Conservation (phyloP, 2,888 invertebrate genomes). For the Drosophila paracracens region DNA sequence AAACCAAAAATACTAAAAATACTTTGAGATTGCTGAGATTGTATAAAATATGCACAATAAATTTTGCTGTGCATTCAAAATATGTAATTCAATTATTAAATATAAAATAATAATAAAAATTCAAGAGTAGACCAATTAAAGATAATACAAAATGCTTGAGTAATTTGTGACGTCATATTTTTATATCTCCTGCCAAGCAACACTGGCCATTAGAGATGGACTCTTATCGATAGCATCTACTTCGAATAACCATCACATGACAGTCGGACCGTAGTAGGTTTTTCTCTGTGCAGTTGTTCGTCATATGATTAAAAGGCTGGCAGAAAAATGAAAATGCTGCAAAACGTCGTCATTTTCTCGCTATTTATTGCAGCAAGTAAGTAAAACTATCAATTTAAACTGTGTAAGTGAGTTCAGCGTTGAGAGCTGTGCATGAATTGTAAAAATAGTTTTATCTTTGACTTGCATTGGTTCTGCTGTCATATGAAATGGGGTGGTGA, state of each 20-base stretch:
- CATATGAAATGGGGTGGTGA: slow-evolving; percentile 13
- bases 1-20: slow-evolving; percentile 11
- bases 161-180: slow-evolving; percentile 25
- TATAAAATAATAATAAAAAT: not conserved
- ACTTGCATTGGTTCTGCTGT: slow-evolving; percentile 42
- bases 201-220: slow-evolving; percentile 34
- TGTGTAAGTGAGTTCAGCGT: not conserved
- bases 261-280: slow-evolving; percentile 59
- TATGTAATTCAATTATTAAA: not conserved
- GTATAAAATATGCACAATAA: too few species aligned
- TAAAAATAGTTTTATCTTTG: slow-evolving; percentile 22
- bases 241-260: slow-evolving; percentile 74
- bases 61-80: not conserved
- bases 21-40: not conserved
- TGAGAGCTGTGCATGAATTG: not conserved
- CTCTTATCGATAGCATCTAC: slow-evolving; percentile 37
- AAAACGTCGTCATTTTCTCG: slow-evolving; percentile 79
- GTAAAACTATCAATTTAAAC: slow-evolving; percentile 52
- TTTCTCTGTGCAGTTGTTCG: slow-evolving; percentile 77
- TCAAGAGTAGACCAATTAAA: not conserved
- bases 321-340: slow-evolving; percentile 81
- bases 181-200: not conserved
- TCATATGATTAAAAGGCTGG: slow-evolving; percentile 84
- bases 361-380: slow-evolving; percentile 83
- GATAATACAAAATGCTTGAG: too few species aligned